Evolutionary conservation across 2,113 vertebrate genomes (phyloP).

Genomic region (Notarius quadriscutis): DNA sequence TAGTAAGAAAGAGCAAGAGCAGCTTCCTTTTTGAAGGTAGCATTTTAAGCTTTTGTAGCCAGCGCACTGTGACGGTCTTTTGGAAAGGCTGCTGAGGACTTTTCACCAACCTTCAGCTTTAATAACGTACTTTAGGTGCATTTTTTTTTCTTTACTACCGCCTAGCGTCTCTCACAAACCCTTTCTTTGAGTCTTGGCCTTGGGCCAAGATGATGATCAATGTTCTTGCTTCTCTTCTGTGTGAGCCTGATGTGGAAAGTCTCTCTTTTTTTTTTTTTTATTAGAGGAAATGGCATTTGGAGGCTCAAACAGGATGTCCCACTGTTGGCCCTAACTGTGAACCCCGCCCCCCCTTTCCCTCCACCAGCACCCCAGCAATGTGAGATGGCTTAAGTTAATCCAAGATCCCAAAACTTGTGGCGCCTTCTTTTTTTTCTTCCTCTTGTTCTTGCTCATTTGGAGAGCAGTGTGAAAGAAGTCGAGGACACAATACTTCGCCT

Average conservation of each 20-base stretch:
- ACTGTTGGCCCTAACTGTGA: constrained; percentile 74
- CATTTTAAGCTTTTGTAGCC: constrained; percentile 51
- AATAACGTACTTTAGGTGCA: constrained; percentile 73
- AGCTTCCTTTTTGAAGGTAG: constrained; percentile 35
- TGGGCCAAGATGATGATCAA: constrained; percentile 84
- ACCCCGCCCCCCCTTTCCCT: constrained; percentile 38
- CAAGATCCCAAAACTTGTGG: constrained; percentile 62
- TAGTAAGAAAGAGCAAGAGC: not conserved
- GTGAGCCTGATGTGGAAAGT: constrained; percentile 59
- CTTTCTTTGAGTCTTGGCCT: constrained; percentile 72
- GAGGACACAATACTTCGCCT: constrained; percentile 46
- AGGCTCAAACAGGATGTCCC: constrained; percentile 82
- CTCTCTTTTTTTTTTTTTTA: constrained; percentile 71
- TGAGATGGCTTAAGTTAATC: constrained; percentile 77
- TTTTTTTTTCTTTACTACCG: constrained; percentile 66
- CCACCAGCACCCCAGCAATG: constrained; percentile 38
- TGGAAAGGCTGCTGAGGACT: constrained; percentile 52
- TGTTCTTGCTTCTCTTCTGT: constrained; percentile 74
- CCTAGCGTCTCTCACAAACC: constrained; percentile 56
- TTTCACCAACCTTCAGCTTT: constrained; percentile 62
- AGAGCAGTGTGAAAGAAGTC: constrained; percentile 50
- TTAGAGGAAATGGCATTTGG: constrained; percentile 74
- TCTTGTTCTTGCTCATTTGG: constrained; percentile 54
- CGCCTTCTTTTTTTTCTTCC: constrained; percentile 41
- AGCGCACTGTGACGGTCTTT: constrained; percentile 54